Percentiles rank a stretch among this genome's conserved stretches.
Conservation (phyloP, 2,888 invertebrate species). For the Cantharis nigra region DNA sequence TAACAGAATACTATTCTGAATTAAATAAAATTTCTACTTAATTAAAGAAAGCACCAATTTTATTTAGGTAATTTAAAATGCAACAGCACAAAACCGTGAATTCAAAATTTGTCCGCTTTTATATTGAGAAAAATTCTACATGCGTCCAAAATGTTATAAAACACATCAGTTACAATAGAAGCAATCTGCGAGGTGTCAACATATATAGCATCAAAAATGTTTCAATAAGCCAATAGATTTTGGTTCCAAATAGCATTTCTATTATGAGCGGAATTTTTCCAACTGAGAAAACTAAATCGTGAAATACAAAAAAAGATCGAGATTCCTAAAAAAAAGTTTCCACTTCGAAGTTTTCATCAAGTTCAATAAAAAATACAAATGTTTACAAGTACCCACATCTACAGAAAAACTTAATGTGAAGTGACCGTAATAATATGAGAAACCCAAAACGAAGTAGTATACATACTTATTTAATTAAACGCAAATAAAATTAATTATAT, state of each 20-base stretch:
- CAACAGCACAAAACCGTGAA: background rate
- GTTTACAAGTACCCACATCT: background rate
- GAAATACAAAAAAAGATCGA: background rate
- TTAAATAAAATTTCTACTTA: background rate
- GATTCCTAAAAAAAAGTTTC: background rate
- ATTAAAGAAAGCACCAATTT: background rate
- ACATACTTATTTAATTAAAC: background rate
- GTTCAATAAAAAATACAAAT: background rate
- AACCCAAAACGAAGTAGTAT: background rate
- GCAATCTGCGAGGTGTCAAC: background rate
- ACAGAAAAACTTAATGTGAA: background rate
- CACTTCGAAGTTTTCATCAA: background rate
- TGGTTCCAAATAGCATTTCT: background rate
- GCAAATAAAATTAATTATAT: background rate
- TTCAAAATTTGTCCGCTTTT: background rate
- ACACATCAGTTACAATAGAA: background rate
- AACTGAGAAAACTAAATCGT: background rate
- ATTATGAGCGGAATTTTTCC: background rate
- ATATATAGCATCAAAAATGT: background rate
- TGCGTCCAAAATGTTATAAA: background rate
- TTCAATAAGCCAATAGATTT: background rate
- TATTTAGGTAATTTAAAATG: background rate
- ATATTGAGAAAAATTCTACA: background rate
- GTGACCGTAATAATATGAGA: background rate
- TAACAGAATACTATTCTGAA: background rate